Conservation (phyloP, 2,888 invertebrate species). For the Tuberolachnus salignus region DNA sequence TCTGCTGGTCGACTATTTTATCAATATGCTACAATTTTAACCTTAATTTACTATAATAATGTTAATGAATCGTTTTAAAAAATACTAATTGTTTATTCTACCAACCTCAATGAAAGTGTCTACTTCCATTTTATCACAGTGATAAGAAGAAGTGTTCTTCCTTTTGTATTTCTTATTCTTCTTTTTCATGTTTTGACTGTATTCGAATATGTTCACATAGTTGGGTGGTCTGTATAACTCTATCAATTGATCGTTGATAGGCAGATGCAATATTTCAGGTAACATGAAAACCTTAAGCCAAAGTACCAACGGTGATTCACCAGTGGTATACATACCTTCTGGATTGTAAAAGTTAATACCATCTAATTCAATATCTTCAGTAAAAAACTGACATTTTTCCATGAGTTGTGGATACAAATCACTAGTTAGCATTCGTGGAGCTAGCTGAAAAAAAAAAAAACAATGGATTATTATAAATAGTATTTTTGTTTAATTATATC, state of each 20-base stretch:
- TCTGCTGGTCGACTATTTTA: too few species aligned
- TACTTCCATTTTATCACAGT: slow-evolving; percentile 45
- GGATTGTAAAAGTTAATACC: slow-evolving; percentile 92
- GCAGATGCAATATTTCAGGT: slow-evolving; percentile 72
- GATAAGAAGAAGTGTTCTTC: neutral
- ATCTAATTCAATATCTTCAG: slow-evolving; percentile 69
- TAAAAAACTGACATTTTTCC: slow-evolving; percentile 53
- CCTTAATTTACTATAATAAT: neutral
- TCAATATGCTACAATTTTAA: too few species aligned
- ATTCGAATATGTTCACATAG: slow-evolving; percentile 36
- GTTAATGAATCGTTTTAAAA: neutral
- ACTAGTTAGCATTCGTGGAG: slow-evolving; percentile 33
- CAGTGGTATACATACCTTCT: slow-evolving; percentile 76
- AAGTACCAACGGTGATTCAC: slow-evolving; percentile 83
- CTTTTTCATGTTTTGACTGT: slow-evolving; percentile 34
- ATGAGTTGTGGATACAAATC: slow-evolving; percentile 17
- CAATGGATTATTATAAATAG: neutral
- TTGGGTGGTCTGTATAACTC: slow-evolving; percentile 13
- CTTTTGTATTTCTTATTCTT: slow-evolving; percentile 21
- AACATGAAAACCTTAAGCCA: slow-evolving; percentile 93
- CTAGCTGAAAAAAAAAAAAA: slow-evolving; percentile 33
- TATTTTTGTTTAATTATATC: neutral
- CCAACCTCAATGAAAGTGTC: slow-evolving; percentile 41
- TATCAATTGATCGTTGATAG: slow-evolving; percentile 51
- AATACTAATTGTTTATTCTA: neutral